Percentiles rank a stretch among this genome's conserved stretches.
Conservation (phyloP, 2,797 vertebrate genomes). For the Otus scops region DNA sequence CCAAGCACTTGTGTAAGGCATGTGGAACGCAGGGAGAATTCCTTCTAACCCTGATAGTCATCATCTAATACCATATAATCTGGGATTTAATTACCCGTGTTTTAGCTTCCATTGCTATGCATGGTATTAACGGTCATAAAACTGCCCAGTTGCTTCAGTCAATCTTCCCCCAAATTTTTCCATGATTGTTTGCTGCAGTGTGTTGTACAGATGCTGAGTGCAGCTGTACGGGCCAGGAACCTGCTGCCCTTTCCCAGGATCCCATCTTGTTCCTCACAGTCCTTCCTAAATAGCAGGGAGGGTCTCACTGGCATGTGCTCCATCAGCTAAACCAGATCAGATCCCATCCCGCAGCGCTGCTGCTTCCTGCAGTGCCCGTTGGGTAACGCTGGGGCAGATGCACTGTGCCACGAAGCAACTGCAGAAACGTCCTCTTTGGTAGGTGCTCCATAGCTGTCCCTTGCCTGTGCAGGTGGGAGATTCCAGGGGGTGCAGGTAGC, state of each 20-base stretch:
- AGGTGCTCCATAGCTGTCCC: background rate
- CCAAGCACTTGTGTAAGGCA: background rate
- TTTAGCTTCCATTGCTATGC: background rate
- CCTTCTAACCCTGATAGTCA: background rate
- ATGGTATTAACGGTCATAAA: background rate
- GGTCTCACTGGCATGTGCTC: background rate
- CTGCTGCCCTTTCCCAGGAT: background rate
- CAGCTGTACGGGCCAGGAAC: background rate
- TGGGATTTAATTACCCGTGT: background rate
- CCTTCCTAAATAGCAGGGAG: background rate
- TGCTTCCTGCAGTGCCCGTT: background rate
- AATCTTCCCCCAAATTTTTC: fast-evolving
- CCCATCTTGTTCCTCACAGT: background rate
- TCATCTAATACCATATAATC: background rate
- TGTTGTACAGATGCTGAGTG: background rate
- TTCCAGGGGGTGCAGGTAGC: background rate
- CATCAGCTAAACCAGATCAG: background rate
- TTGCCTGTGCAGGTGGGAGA: background rate
- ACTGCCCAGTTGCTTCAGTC: background rate
- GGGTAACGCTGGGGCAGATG: background rate
- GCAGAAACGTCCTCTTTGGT: background rate
- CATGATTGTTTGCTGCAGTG: background rate
- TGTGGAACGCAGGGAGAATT: background rate
- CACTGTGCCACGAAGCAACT: background rate
- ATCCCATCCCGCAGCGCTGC: background rate